Percentiles rank a stretch among this genome's conserved stretches.
Evolutionary conservation across 2,888 invertebrate genomes (phyloP).

Genomic region (Lithophane leautieri): DNA sequence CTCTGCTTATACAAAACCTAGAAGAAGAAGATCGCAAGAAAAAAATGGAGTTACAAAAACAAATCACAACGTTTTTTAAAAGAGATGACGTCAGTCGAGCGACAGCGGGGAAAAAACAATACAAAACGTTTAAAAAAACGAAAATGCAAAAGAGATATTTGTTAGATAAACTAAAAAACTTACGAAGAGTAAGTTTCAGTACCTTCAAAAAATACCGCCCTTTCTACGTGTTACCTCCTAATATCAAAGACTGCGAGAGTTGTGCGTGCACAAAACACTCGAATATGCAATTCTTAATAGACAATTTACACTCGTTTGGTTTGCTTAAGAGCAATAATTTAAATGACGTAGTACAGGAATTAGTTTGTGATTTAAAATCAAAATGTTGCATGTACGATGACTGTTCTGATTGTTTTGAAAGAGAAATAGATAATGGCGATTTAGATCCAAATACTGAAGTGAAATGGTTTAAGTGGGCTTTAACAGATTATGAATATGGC

Average conservation of each 20-base stretch:
- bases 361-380: conserved; percentile 3
- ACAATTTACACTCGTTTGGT: neutral
- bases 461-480: conserved; percentile 3
- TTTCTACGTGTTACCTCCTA: neutral
- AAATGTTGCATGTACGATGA: conserved; percentile 1
- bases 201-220: conserved; percentile 13
- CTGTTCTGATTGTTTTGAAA: neutral
- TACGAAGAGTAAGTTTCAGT: neutral
- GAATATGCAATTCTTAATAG: conserved; percentile 6
- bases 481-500: conserved; percentile 2
- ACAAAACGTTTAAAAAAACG: too few relatives aligned
- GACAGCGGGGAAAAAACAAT: neutral
- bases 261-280: conserved; percentile 11
- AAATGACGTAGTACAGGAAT: conserved; percentile 1
- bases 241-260: conserved; percentile 9
- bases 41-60: neutral
- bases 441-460: neutral
- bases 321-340: neutral
- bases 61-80: neutral
- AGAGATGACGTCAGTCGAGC: conserved; percentile 7
- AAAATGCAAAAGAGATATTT: conserved; percentile 5
- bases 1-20: neutral
- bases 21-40: too few relatives aligned
- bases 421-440: neutral
- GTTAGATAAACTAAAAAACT: neutral